A percentile compares a stretch with the other conserved stretches of the same genome.
phyloP scores from a whole-genome alignment of 2,888 invertebrate species.

The Cotesia congregata region DNA sequence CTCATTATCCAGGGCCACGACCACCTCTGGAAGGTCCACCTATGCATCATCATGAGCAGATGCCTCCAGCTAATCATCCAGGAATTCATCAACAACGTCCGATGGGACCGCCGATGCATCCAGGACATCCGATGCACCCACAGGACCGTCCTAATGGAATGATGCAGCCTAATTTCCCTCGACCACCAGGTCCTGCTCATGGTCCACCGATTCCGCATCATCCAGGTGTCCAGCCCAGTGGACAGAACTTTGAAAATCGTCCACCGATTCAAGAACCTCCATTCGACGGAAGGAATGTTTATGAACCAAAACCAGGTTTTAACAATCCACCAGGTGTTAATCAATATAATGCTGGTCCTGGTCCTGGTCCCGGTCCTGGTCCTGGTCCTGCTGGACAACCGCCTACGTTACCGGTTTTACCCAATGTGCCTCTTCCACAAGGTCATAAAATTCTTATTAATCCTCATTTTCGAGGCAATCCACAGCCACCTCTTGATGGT shows the following conservation, averaged over 20 bases:
- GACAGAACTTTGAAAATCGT: slow-evolving; percentile 59
- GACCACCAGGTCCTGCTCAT: slow-evolving; percentile 47
- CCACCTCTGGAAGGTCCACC: slow-evolving; percentile 49
- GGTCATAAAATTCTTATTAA: slow-evolving; percentile 79
- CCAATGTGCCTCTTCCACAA: slow-evolving; percentile 60
- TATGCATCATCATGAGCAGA: background rate
- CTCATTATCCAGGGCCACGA: slow-evolving; percentile 53
- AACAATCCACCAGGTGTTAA: slow-evolving; percentile 34
- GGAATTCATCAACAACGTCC: background rate
- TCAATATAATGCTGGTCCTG: background rate
- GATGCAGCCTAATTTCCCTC: slow-evolving; percentile 49
- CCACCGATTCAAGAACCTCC: slow-evolving; percentile 55
- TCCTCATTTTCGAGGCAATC: slow-evolving; percentile 78
- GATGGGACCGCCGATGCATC: slow-evolving; percentile 45
- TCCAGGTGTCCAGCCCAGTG: slow-evolving; percentile 45
- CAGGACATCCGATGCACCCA: slow-evolving; percentile 48
- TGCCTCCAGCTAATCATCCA: slow-evolving; percentile 46
- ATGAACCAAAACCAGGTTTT: slow-evolving; percentile 40
- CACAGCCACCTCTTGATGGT: slow-evolving; percentile 74
- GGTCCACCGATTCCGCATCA: slow-evolving; percentile 48
- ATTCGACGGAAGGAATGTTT: slow-evolving; percentile 52
- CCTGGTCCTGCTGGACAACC: slow-evolving; percentile 28
- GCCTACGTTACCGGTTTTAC: slow-evolving; percentile 50
- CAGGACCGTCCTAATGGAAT: slow-evolving; percentile 55
- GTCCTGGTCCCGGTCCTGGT: background rate